These are phyloP conservation scores for Hipparchia sbordonii DNA, from an alignment of 2,888 invertebrate species.

Conservation along the genomic window DNA sequence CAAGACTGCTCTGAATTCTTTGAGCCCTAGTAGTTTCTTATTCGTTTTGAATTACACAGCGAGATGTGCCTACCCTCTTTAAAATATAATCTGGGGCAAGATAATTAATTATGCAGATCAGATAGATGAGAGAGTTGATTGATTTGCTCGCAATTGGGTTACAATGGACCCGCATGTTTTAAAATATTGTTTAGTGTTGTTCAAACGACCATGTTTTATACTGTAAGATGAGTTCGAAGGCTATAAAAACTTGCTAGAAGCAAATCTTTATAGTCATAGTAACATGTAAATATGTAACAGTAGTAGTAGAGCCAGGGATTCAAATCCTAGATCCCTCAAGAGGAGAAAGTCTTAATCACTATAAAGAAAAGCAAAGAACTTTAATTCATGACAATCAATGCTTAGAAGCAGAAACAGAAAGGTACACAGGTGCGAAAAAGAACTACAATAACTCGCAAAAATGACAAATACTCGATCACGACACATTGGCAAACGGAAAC, in stretches of 20 bases:
- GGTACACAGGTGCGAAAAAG: slow-evolving; percentile 37
- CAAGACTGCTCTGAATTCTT: too few relatives aligned
- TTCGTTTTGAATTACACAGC: background rate
- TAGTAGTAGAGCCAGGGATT: too few relatives aligned
- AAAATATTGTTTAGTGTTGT: background rate
- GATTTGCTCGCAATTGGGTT: background rate
- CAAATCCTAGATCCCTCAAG: too few relatives aligned
- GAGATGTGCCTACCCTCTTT: background rate
- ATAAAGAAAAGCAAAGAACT: too few relatives aligned
- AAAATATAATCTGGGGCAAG: background rate
- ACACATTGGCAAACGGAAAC: slow-evolving; percentile 54
- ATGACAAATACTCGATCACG: slow-evolving; percentile 50
- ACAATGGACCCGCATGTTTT: slow-evolving; percentile 7
- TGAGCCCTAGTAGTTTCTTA: too few relatives aligned
- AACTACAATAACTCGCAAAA: slow-evolving; percentile 47
- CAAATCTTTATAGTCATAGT: too few relatives aligned
- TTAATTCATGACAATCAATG: background rate
- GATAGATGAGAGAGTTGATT: slow-evolving; percentile 2
- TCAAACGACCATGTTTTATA: background rate
- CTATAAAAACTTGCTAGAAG: too few relatives aligned
- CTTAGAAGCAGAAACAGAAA: background rate
- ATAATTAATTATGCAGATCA: slow-evolving; percentile 18
- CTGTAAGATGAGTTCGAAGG: background rate
- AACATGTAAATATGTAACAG: too few relatives aligned
- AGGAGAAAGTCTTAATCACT: too few relatives aligned